phyloP scores from a whole-genome alignment of 1,140 invertebrate species.

The Spodoptera frugiperda region DNA sequence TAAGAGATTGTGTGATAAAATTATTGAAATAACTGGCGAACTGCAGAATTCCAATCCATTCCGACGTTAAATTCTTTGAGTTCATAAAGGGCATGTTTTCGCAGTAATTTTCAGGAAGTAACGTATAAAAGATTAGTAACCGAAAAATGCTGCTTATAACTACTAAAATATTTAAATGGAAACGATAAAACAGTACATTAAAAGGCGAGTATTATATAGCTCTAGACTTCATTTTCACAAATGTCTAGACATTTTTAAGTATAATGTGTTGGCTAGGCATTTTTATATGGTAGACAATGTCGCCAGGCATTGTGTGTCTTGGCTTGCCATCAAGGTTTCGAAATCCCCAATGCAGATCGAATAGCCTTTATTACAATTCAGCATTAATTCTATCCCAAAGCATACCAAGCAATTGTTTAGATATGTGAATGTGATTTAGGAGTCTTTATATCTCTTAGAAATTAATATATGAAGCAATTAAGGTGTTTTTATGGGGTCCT shows the following conservation, averaged over 20 bases:
- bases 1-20: slow-evolving; percentile 28
- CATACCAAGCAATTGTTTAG: background rate
- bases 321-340: slow-evolving; percentile 30
- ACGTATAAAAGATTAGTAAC: too few relatives aligned
- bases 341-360: slow-evolving; percentile 8
- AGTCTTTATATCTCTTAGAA: background rate
- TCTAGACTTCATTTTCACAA: slow-evolving; percentile 17
- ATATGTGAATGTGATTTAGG: background rate
- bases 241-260: slow-evolving; percentile 38
- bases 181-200: background rate
- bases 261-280: slow-evolving; percentile 30
- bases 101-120: too few relatives aligned
- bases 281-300: slow-evolving; percentile 32
- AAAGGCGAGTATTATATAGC: background rate
- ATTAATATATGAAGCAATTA: slow-evolving; percentile 13
- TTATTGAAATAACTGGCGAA: slow-evolving; percentile 20
- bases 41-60: slow-evolving; percentile 1
- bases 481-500: slow-evolving; percentile 7
- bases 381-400: background rate
- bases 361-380: background rate
- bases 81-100: too few relatives aligned
- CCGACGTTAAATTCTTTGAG: slow-evolving; percentile 14
- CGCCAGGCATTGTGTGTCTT: slow-evolving; percentile 24
- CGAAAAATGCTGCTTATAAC: too few relatives aligned
- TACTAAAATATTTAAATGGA: background rate